Conservation (phyloP, 2,888 invertebrate species). For the Epirrhoe tristata region DNA sequence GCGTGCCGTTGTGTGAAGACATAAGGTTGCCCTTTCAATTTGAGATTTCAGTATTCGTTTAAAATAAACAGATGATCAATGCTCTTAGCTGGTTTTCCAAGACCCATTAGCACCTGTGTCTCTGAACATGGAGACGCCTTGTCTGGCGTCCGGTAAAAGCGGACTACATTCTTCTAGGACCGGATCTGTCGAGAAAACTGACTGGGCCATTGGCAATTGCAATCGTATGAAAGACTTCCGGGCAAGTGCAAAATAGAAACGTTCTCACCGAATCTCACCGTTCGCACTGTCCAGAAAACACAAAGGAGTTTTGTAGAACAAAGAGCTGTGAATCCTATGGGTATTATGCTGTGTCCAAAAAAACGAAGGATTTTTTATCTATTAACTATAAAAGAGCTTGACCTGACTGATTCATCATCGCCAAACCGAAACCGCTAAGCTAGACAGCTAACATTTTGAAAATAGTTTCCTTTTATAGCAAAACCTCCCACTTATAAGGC, state of each 20-base stretch:
- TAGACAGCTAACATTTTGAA: too few species aligned
- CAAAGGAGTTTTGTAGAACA: background rate
- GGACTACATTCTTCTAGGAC: conserved; percentile 32
- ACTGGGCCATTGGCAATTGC: conserved; percentile 7
- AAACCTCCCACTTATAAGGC: too few species aligned
- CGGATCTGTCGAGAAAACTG: conserved; percentile 40
- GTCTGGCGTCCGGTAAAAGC: conserved; percentile 46
- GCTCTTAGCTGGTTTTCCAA: conserved; percentile 25
- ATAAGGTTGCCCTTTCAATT: too few species aligned
- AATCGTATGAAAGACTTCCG: conserved; percentile 9
- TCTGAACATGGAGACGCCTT: conserved; percentile 28
- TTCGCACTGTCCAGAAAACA: background rate
- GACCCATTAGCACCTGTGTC: conserved; percentile 28
- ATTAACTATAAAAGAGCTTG: too few species aligned
- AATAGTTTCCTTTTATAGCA: too few species aligned
- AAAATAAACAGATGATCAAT: conserved; percentile 35
- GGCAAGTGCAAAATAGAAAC: conserved; percentile 1
- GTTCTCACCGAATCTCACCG: conserved; percentile 1
- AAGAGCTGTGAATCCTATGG: background rate
- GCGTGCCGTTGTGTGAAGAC: too few species aligned
- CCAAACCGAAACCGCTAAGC: too few species aligned
- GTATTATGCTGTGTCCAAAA: too few species aligned
- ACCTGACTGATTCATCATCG: too few species aligned
- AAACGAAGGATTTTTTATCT: too few species aligned
- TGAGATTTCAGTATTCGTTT: background rate